Evolutionary conservation across 2,797 vertebrate genomes (phyloP).

Genomic region (Poecilia gillii): DNA sequence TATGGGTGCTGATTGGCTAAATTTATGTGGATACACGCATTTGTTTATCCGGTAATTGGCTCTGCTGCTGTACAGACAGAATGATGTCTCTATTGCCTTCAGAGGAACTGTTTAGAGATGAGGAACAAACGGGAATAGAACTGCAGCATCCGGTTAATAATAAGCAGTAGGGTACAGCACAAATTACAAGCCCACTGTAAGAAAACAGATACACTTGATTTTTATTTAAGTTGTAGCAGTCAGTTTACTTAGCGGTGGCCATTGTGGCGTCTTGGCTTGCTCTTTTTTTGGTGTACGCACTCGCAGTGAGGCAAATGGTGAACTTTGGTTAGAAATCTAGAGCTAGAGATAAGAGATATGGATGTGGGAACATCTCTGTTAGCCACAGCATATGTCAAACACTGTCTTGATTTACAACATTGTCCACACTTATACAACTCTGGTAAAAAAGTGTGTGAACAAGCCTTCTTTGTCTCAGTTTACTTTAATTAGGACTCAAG

Average conservation of each 20-base stretch:
- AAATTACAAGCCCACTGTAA: not conserved
- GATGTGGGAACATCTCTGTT: not conserved
- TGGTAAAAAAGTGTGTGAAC: not conserved
- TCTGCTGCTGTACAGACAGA: conserved; percentile 1
- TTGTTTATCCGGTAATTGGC: conserved; percentile 1
- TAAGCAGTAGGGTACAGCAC: not conserved
- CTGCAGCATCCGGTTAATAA: not conserved
- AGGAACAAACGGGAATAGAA: not conserved
- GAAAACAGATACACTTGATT: not conserved
- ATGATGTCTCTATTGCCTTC: not conserved
- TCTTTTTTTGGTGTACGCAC: not conserved
- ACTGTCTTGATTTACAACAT: not conserved
- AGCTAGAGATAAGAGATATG: not conserved
- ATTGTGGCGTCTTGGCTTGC: not conserved
- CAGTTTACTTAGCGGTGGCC: not conserved
- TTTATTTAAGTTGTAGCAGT: not conserved
- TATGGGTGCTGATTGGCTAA: not conserved
- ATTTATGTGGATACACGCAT: conserved; percentile 1
- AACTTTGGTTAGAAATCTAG: not conserved
- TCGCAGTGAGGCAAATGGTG: not conserved
- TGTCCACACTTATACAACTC: not conserved
- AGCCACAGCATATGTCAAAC: not conserved
- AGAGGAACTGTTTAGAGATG: not conserved
- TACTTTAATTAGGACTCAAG: not conserved
- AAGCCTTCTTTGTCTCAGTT: not conserved